Evolutionary conservation across 2,113 vertebrate genomes (phyloP), one percentile per base, ranked within the genome.

Genomic region (Dolichallabes microphthalmus): DNA sequence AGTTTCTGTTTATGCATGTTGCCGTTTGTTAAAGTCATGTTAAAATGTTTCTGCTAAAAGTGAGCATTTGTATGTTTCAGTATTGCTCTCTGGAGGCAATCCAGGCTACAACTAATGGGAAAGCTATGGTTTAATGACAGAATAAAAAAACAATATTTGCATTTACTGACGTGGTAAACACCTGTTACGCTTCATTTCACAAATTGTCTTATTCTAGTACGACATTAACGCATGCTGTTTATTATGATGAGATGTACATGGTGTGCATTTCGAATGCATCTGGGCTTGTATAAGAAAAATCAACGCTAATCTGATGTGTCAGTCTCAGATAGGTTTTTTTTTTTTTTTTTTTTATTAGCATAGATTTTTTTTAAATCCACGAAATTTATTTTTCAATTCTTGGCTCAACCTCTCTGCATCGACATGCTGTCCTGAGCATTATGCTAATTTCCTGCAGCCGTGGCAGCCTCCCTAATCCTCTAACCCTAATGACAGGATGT

Each of bases 401-500:
- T 75, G 50, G 58, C 79, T 75, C 17, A 64, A n/a, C 52, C 22
- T 39, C 58, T 45, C n/a, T 14, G 79, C 71, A 82, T 74, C 69
- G 45, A 86, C 79, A 39, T 87, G 82, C 82, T 84, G 82, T 79
- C 82, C 75, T 79, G 74, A 73, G 86, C 87, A 80, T 83, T 78
- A 83, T 80, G 80, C 32, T 86, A 86, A 84, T 84, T 30, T 83
- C 50, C 81, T 79, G 87, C 82, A 86, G 78, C 68, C 27, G 35
- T 63, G 27, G 77, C 85, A 81, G 78, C 77, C 76, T 79, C n/a
- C 75, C 50, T 22, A 52, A 61, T 66, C 86, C 77, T 50, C 45
- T n/a, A n/a, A n/a, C n/a, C n/a, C n/a, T n/a, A n/a, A 84, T 90
- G 88, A 87, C 89, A 84, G 90, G 89, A 90, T 81, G 83, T n/a